A percentile compares a stretch with the other conserved stretches of the same genome.
Conservation (phyloP, 2,797 vertebrate species). For the Lepus townsendii region DNA sequence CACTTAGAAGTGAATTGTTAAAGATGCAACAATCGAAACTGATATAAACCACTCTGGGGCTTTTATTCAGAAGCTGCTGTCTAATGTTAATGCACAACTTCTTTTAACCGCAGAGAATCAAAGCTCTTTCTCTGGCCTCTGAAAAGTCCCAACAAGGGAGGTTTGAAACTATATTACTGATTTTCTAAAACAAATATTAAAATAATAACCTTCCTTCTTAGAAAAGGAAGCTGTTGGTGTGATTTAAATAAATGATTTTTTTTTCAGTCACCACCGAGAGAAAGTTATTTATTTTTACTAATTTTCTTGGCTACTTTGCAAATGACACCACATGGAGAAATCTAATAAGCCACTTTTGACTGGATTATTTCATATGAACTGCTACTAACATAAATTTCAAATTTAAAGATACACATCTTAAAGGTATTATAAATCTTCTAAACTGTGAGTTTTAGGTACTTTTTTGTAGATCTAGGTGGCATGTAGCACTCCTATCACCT, state of each 20-base stretch:
- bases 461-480: neutral
- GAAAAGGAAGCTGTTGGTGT: constrained; percentile 37
- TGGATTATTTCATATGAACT: constrained; percentile 53
- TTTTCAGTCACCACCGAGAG: constrained; percentile 11
- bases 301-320: constrained; percentile 58
- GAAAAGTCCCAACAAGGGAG: constrained; percentile 44
- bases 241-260: constrained; percentile 57
- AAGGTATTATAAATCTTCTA: constrained; percentile 4
- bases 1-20: constrained; percentile 66
- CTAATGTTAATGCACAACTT: constrained; percentile 46
- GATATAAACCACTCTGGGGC: constrained; percentile 32
- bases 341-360: constrained; percentile 7
- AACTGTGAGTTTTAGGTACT: neutral
- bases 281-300: constrained; percentile 25
- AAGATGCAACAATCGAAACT: constrained; percentile 45
- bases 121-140: constrained; percentile 44
- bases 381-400: neutral
- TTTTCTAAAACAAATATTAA: constrained; percentile 54
- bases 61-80: constrained; percentile 58
- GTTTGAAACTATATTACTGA: constrained; percentile 8
- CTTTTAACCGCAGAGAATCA: constrained; percentile 27
- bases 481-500: neutral
- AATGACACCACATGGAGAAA: constrained; percentile 12
- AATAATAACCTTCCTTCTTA: constrained; percentile 13
- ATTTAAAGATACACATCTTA: neutral